Base-by-base conservation (phyloP, 2,113 vertebrate species). In the Eudyptes chrysolophus region DNA sequence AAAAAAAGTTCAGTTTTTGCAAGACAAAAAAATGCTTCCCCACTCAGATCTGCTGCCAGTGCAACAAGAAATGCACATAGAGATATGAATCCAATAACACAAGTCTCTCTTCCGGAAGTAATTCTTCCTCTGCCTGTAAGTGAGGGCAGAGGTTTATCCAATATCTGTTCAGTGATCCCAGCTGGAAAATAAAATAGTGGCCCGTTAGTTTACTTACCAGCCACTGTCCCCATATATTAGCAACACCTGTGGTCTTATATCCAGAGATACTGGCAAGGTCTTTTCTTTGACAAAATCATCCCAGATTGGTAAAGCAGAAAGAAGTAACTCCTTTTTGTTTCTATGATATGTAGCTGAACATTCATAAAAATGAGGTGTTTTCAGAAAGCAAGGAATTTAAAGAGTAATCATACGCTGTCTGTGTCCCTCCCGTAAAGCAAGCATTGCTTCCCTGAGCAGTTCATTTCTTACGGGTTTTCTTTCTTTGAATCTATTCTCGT, bases 381-480 rank as follows among this genome's bases (percentile, higher is more conserved):
- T 87, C 70, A 78, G 84, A 84, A 93, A 88, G 72, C 40, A 51
- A 48, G 24, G 70, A 68, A 82, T 95, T 94, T 65, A 86, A 95
- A 81, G 29, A 54, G 61, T 36, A 77, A 49, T 89, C 79, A 74
- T 68, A 60, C 1, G 5, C 29, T 94, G 54, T 22, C 89, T 58
- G 30, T 82, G 72, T 74, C 96, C 52, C 70, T 90, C 22, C 84
- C 1, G 6, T 71, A 86, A 87, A 92, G 82, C 42, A 48, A 91
- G 69, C 3, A 0, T 52, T 68, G 69, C 69, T 96, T 93, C 65
- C 49, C n/a, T 16, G 40, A 94, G 64, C 69, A 72, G 61, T 65
- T 94, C 0, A 82, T 82, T 88, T 89, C 71, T 52, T 88, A 90
- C 9, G 42, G 52, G 13, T 79, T 91, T 93, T 82, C 69, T 80